These are phyloP conservation scores for Tenebrio molitor DNA, from an alignment of 1,140 invertebrate genomes.

Conservation along the genomic window DNA sequence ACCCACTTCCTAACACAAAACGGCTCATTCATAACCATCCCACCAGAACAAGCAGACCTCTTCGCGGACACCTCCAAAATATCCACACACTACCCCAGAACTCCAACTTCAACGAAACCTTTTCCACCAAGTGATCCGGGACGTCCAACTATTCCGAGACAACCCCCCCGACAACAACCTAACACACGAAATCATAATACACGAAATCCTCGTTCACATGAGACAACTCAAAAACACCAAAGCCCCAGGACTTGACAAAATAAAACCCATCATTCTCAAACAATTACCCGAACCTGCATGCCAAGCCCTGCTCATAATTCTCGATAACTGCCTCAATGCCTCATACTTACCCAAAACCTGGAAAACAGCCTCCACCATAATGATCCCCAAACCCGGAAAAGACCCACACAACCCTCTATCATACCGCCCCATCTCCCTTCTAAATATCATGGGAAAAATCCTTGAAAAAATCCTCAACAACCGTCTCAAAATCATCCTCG, in stretches of 20 bases:
- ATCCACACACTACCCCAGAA: too few relatives aligned
- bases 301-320: constrained; percentile 43
- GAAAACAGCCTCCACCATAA: constrained; percentile 51
- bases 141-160: too few relatives aligned
- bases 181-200: background rate
- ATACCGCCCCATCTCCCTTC: too few relatives aligned
- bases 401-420: too few relatives aligned
- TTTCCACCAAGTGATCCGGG: too few relatives aligned
- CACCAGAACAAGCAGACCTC: too few relatives aligned
- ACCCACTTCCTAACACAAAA: too few relatives aligned
- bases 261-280: constrained; percentile 38
- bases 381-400: constrained; percentile 53
- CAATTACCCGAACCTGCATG: constrained; percentile 45
- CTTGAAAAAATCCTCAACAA: too few relatives aligned
- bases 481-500: constrained; percentile 51
- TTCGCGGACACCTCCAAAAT: too few relatives aligned
- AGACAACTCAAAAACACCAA: background rate
- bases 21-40: too few relatives aligned
- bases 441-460: too few relatives aligned
- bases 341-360: constrained; percentile 50
- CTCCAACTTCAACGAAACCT: too few relatives aligned
- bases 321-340: constrained; percentile 45
- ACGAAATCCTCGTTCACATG: background rate
- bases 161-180: background rate
- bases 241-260: constrained; percentile 32